Percentiles rank a stretch among this genome's conserved stretches.
Conservation (phyloP, 2,797 vertebrate genomes). For the Xiphorhynchus erythropygius region DNA sequence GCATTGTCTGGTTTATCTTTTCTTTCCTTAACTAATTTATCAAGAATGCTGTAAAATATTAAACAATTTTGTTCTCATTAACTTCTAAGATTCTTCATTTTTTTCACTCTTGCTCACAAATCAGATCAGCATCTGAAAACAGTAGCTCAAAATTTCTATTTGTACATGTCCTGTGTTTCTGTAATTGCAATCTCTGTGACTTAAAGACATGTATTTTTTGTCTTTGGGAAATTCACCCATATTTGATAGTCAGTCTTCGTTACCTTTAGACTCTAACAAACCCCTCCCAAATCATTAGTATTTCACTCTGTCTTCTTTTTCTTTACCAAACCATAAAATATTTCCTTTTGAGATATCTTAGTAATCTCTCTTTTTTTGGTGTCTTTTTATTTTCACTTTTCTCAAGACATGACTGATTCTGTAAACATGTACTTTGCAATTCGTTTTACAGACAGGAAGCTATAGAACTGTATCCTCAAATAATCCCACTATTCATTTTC, state of each 20-base stretch:
- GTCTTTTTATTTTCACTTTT: neutral
- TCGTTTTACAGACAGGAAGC: neutral
- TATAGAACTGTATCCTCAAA: neutral
- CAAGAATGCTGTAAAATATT: neutral
- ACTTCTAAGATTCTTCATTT: neutral
- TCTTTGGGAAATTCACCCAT: neutral
- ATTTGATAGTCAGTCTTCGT: neutral
- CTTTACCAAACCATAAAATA: neutral
- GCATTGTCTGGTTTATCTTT: neutral
- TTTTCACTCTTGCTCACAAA: neutral
- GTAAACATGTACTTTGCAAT: neutral
- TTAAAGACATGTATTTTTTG: neutral
- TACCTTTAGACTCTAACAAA: neutral
- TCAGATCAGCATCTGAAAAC: neutral
- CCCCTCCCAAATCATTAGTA: neutral
- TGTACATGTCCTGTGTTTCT: neutral
- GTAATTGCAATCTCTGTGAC: neutral
- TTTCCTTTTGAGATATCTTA: neutral
- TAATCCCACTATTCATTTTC: neutral
- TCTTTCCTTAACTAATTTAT: neutral
- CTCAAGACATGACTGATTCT: neutral
- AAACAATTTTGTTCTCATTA: neutral
- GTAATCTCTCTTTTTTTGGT: neutral
- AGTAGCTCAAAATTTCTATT: neutral
- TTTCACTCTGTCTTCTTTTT: neutral